Base-by-base conservation (phyloP, 1,140 invertebrate genomes). In the Amphibalanus amphitrite region DNA sequence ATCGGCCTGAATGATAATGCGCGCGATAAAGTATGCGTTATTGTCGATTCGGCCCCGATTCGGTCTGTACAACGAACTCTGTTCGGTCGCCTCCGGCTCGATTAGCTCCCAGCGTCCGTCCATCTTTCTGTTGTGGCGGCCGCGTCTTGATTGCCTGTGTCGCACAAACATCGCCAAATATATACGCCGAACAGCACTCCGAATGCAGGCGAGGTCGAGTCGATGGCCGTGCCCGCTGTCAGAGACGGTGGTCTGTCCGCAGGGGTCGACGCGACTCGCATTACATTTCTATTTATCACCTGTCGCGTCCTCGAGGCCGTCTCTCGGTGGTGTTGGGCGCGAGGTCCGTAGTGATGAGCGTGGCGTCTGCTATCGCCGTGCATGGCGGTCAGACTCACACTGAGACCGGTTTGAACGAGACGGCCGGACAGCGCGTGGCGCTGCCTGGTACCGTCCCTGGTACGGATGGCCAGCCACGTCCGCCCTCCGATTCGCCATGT, bases 251-350 rank as follows among this genome's bases (percentile, higher is more conserved):
- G 33, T 38, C 33, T n/a, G n/a, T n/a, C 33, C 15, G 33, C 33
- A 15, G 33, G 47, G 20, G 47, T 13, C 10, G 17, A 20, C 47
- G 1, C 10, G 20, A 59, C 47, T 59, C 47, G 17, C 47, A 59
- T 59, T 59, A 59, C 47, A 59, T n/a, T n/a, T n/a, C n/a, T n/a
- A n/a, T n/a, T n/a, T n/a, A 59, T 59, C 47, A 59, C 47, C 47
- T n/a, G n/a, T n/a, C n/a, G n/a, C n/a, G n/a, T n/a, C n/a, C n/a
- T n/a, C n/a, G n/a, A n/a, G n/a, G n/a, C n/a, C n/a, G n/a, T n/a
- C n/a, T n/a, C n/a, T n/a, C n/a, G n/a, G n/a, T n/a, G n/a, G n/a
- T n/a, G n/a, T n/a, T n/a, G n/a, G n/a, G n/a, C n/a, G n/a, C n/a
- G n/a, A n/a, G n/a, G n/a, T n/a, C n/a, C n/a, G n/a, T n/a, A n/a